Base-by-base conservation (phyloP, 2,113 vertebrate species). In the Paraplagusia blochii region DNA sequence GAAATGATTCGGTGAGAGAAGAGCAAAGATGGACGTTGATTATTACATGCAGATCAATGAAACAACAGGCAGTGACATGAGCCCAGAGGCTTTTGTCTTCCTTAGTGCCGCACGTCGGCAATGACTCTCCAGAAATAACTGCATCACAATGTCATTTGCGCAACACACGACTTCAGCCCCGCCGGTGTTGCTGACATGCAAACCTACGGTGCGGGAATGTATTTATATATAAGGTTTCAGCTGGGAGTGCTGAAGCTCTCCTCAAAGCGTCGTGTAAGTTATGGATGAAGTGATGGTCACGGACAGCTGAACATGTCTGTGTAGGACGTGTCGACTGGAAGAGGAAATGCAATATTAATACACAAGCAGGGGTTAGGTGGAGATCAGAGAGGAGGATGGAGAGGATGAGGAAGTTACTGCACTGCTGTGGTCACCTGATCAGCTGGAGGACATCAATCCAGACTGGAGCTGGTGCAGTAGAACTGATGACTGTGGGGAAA, bases 331-430 rank as follows among this genome's bases (percentile, higher is more conserved):
- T 59, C 4, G 16, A 43, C 13, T 52, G 34, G 47, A 43, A 38
- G 42, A 44, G 48, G 49, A 40, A 54, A 54, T 62, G n/a, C 68
- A 65, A 59, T 73, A 69, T 72, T 63, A 54, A 70, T 55, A 53
- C 47, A 35, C 36, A 40, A 48, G 40, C 45, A 51, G 58, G 4
- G 0, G 39, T 3, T 33, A 18, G 50, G 44, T 15, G 7, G 8
- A n/a, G n/a, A n/a, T n/a, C n/a, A n/a, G n/a, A n/a, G n/a, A n/a
- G n/a, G n/a, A n/a, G n/a, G 44, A 44, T 5, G 12, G 38, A 43
- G 19, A 8, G 11, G 17, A 15, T 33, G 48, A 60, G 10, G n/a
- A 13, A 29, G 53, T 17, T 46, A 36, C n/a, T 11, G 36, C 45
- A 13, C 8, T n/a, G 14, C 22, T 29, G 22, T 29, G 6, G 22